Base-by-base conservation (phyloP, 2,797 vertebrate species). In the Macropodus opercularis region DNA sequence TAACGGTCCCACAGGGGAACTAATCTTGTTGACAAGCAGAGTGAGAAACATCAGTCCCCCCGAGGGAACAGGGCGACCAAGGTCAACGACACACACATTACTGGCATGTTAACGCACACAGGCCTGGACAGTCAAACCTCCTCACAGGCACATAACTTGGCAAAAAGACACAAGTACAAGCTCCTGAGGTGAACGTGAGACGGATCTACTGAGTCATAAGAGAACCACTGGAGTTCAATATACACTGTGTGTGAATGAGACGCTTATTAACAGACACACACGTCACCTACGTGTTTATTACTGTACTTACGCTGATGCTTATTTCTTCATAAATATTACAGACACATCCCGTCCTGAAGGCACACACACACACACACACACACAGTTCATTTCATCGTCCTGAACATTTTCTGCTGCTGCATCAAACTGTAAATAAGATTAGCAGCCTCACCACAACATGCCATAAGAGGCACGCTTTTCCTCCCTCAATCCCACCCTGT, bases 21-120 rank as follows among this genome's bases (percentile, higher is more conserved):
- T 88, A 85, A 87, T 86, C 75, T 83, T 79, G 87, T 86, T 87
- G 84, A 89, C 87, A 86, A 87, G 81, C 73, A 69, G 80, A 87
- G 78, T 88, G 81, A 84, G 85, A 84, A 87, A 81, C 87, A 81
- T 84, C 87, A 75, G 75, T 44, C 61, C 56, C 69, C 75, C 57
- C 41, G 34, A 72, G 75, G 79, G 79, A 77, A 50, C 26, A 11
- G 47, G 58, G 69, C 22, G 23, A 54, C 77, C 78, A 65, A 83
- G 83, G 79, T 83, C 83, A 85, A 51, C 55, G 18, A 63, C 54
- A 76, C 63, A 68, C 65, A 40, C 31, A 39, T 48, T 41, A 48
- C 40, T 48, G 43, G 34, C 39, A 59, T 21, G 34, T 26, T n/a
- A 35, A 23, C 52, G 18, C 27, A 47, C 29, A 50, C 46, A 57